Conservation (phyloP, 2,888 invertebrate genomes). For the Brachyptera putata region DNA sequence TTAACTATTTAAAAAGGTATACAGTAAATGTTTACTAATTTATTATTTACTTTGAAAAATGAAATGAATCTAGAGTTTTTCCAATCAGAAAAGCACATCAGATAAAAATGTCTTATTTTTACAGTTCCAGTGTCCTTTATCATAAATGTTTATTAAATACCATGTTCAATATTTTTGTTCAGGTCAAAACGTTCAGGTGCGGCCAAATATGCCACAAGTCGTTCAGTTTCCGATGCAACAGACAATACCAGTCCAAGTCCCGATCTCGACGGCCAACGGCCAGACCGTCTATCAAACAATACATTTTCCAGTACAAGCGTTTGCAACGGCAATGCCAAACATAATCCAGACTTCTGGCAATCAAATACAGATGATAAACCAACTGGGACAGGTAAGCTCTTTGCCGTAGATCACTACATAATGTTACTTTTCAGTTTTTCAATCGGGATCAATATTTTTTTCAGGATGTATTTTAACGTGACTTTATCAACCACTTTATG, state of each 20-base stretch:
- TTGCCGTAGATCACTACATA: too few species aligned
- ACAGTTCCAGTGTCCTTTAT: too few species aligned
- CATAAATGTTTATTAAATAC: not conserved
- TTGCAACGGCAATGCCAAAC: slow-evolving; percentile 56
- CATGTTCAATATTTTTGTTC: slow-evolving; percentile 32
- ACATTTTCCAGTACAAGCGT: slow-evolving; percentile 85
- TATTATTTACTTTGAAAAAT: too few species aligned
- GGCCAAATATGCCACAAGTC: slow-evolving; percentile 54
- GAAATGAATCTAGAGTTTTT: too few species aligned
- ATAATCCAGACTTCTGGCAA: slow-evolving; percentile 49
- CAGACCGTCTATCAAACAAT: slow-evolving; percentile 95
- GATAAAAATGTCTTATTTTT: too few species aligned
- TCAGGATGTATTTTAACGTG: too few species aligned
- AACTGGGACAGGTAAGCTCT: slow-evolving; percentile 63
- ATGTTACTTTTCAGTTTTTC: too few species aligned
- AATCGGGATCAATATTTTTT: too few species aligned
- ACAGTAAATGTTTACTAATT: too few species aligned
- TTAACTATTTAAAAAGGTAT: too few species aligned
- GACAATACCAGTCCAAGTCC: slow-evolving; percentile 87
- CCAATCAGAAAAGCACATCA: too few species aligned
- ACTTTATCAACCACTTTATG: too few species aligned
- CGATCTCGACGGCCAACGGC: slow-evolving; percentile 78
- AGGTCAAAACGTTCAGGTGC: slow-evolving; percentile 68
- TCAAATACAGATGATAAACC: slow-evolving; percentile 76
- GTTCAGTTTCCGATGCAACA: slow-evolving; percentile 69